Evolutionary conservation across 2,888 invertebrate species (phyloP).

Genomic region (Acrobasis suavella): DNA sequence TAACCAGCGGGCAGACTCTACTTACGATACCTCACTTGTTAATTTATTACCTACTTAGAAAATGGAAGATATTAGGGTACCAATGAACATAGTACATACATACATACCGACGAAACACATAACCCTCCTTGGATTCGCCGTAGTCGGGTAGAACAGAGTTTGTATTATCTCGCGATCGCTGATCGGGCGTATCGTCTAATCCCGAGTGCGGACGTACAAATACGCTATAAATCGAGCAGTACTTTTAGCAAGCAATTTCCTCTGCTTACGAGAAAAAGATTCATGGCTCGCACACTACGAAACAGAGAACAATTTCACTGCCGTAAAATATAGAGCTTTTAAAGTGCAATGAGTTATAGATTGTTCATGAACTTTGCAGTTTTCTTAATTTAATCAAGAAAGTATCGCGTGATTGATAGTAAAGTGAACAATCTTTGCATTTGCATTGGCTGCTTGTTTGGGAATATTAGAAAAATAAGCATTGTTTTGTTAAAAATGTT

Average conservation of each 20-base stretch:
- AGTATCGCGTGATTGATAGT: neutral
- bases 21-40: too few relatives aligned
- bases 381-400: conserved; percentile 11
- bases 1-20: too few relatives aligned
- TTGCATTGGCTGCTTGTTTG: neutral
- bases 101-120: too few relatives aligned
- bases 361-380: conserved; percentile 6
- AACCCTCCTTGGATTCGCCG: too few relatives aligned
- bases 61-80: too few relatives aligned
- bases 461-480: neutral
- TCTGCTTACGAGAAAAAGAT: conserved; percentile 70
- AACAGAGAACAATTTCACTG: conserved; percentile 37
- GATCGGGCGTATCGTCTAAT: conserved; percentile 21
- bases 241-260: conserved; percentile 78
- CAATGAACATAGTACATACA: too few relatives aligned
- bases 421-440: neutral
- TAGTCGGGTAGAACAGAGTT: neutral
- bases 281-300: conserved; percentile 49
- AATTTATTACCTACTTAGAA: too few relatives aligned
- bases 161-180: conserved; percentile 7
- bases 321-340: conserved; percentile 45
- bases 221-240: conserved; percentile 70
- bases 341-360: conserved; percentile 32
- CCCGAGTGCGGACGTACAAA: conserved; percentile 44
- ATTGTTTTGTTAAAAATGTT: too few relatives aligned